Evolutionary conservation across 2,113 vertebrate genomes (phyloP), one percentile per base, ranked within the genome.

Genomic region (Stigmatopora nigra): DNA sequence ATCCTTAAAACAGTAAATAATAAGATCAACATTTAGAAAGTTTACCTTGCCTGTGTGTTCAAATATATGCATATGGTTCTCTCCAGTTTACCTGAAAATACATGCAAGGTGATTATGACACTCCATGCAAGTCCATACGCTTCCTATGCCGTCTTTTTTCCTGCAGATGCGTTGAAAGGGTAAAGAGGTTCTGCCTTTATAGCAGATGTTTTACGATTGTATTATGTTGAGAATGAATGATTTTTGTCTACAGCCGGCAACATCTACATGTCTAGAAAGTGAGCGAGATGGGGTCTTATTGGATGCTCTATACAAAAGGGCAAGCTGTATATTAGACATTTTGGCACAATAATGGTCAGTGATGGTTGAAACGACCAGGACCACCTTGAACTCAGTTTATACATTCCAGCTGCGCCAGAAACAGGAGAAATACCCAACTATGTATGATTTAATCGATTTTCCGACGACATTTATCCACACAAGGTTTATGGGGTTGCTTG

Each of bases 101-200:
- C 16, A 51, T 44, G 62, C 44, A 47, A 60, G 79, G 53, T 79
- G 74, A 68, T 82, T 85, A 82, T 86, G 81, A 82, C 2, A 63
- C 66, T 45, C 73, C 80, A 80, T 84, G 83, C 65, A 80, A 70
- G 47, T 22, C 38, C 55, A 61, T 61, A 51, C 70, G 73, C 56
- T 73, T 71, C 78, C 19, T 59, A 16, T 7, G 53, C 57, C 76
- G 68, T 20, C 61, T 75, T 65, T 65, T 10, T 78, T 78, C 78
- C 79, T 83, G 59, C 78, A 73, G 78, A 85, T 77, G 83, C 80
- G 88, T 89, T 88, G 86, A 88, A 90, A 87, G 86, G 88, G 86
- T 88, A 82, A 90, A 76, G 81, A 87, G 90, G 90, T 91, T 84
- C 72, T 86, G 85, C 89, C 86, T 89, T 84, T 71, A 72, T 70